Evolutionary conservation across 2,113 vertebrate species (phyloP).

Genomic region (Cranoglanis bouderius): DNA sequence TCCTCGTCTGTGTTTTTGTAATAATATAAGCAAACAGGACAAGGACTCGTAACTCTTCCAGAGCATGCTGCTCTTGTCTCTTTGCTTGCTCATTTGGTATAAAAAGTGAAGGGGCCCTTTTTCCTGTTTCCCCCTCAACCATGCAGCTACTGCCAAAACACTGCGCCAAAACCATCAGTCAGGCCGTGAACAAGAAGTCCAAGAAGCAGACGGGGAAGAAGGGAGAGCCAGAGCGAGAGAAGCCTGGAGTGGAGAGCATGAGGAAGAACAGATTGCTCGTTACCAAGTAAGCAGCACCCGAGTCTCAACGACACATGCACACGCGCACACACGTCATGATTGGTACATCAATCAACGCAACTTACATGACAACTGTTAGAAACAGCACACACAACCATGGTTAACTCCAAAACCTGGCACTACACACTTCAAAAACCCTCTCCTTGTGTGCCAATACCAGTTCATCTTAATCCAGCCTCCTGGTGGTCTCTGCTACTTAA

Average conservation of each 20-base stretch:
- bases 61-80: constrained; percentile 34
- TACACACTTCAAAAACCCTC: not conserved
- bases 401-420: not conserved
- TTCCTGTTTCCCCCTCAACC: constrained; percentile 53
- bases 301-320: not conserved
- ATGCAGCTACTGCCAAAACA: constrained; percentile 94
- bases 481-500: constrained; percentile 34
- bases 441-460: not conserved
- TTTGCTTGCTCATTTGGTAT: constrained; percentile 51
- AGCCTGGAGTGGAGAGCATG: constrained; percentile 99
- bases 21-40: constrained; percentile 35
- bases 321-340: no score
- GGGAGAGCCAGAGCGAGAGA: constrained; percentile 96
- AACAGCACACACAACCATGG: not conserved
- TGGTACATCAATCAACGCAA: not conserved
- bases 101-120: constrained; percentile 50
- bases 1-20: constrained; percentile 23
- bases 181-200: constrained; percentile 97
- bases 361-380: not conserved
- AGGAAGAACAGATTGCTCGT: constrained; percentile 98
- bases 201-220: constrained; percentile 98
- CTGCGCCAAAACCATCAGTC: constrained; percentile 99
- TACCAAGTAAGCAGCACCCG: constrained; percentile 85
- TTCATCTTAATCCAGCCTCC: constrained; percentile 8
- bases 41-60: constrained; percentile 32